Evolutionary conservation across 2,888 invertebrate genomes (phyloP).

Genomic region (Cryptocephalus moraei): DNA sequence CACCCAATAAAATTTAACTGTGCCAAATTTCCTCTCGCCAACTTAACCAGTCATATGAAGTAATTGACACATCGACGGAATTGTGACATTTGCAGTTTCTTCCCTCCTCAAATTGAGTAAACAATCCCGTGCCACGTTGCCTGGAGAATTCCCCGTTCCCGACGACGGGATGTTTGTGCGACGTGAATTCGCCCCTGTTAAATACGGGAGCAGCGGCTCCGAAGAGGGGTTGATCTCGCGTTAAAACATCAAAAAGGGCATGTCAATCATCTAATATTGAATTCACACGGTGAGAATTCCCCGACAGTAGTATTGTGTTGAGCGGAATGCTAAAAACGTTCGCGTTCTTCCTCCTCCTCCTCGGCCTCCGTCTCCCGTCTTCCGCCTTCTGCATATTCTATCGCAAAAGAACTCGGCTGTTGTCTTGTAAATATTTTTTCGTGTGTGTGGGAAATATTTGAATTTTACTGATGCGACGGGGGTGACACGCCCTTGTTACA

Average conservation of each 20-base stretch:
- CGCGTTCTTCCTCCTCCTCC: not conserved
- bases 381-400: constrained; percentile 9
- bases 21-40: too few species aligned
- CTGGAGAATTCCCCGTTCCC: too few species aligned
- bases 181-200: too few species aligned
- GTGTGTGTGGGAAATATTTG: constrained; percentile 8
- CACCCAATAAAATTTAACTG: too few species aligned
- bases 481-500: too few species aligned
- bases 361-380: not conserved
- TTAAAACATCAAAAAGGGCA: constrained; percentile 30
- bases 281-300: constrained; percentile 26
- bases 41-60: too few species aligned
- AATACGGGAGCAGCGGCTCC: not conserved
- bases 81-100: too few species aligned
- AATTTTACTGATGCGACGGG: too few species aligned
- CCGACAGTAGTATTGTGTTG: constrained; percentile 23
- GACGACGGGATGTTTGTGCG: too few species aligned
- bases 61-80: too few species aligned
- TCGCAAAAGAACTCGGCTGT: not conserved
- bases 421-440: constrained; percentile 13
- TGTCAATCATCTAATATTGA: constrained; percentile 34
- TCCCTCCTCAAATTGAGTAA: too few species aligned
- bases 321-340: constrained; percentile 22
- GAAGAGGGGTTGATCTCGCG: constrained; percentile 14
- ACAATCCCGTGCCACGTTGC: too few species aligned